Base-by-base conservation (phyloP, 2,113 vertebrate genomes). In the Chitala chitala region DNA sequence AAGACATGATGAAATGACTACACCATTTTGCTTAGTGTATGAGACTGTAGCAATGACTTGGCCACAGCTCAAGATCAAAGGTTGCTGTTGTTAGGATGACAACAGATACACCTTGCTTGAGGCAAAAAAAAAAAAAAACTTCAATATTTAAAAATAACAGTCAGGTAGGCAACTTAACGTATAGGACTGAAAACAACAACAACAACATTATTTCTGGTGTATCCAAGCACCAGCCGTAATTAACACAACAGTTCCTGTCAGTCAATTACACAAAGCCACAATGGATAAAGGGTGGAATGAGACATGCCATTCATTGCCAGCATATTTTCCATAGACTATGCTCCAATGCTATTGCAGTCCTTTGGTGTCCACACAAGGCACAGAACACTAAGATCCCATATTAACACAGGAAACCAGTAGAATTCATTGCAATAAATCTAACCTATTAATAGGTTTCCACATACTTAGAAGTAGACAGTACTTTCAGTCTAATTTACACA, bases 261-360 rank as follows among this genome's bases (percentile, higher is more conserved):
- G 42, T 58, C 53, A 31, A 44, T 38, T 17, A n/a, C 33, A 33
- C 33, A 56, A 42, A 24, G 70, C 38, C 36, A 42, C 12, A 56
- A 20, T 58, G 70, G 22, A 40, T 46, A 72, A 31, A 38, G n/a
- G 33, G 36, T 17, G 51, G 33, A n/a, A 38, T 29, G 29, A 36
- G 13, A 54, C 69, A 55, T 36, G 69, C 42, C 70, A 72, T 7
- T n/a, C n/a, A n/a, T n/a, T 38, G 33, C 61, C 17, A 3, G 33
- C 17, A 58, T 72, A 81, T 87, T 82, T 87, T 86, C 85, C 86
- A 83, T 79, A 86, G 87, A 82, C 84, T 88, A 85, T 84, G 15
- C 13, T 80, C 22, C 70, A 68, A 61, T 69, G 58, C 31, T 59
- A 24, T 15, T 55, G 38, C 64, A 58, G n/a, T 10, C 54, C 53